Percentiles rank a stretch among this genome's conserved stretches.
Conservation (phyloP, 2,113 vertebrate species). For the Pelobates fuscus region DNA sequence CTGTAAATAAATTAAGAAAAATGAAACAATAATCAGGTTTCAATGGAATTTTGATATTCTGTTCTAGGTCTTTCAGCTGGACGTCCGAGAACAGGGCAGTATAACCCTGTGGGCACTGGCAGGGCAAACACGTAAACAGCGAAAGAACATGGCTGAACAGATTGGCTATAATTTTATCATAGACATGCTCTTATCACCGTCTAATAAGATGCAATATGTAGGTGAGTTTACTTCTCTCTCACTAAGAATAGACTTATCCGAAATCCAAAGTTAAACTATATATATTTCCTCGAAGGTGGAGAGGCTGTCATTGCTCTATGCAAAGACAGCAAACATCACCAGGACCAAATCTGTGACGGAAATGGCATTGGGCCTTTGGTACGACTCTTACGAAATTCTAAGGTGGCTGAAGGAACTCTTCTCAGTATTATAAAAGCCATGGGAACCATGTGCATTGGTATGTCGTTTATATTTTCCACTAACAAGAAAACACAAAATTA, state of each 20-base stretch:
- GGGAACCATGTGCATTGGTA: conserved; percentile 71
- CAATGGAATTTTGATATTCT: neutral
- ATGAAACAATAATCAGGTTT: no score
- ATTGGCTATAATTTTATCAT: conserved; percentile 76
- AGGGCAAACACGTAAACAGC: conserved; percentile 71
- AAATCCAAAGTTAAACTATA: neutral
- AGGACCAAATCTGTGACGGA: conserved; percentile 70
- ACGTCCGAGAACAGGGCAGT: conserved; percentile 72
- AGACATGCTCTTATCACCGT: conserved; percentile 73
- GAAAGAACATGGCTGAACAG: conserved; percentile 71
- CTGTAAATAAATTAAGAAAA: no score
- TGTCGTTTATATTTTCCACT: conserved; percentile 28
- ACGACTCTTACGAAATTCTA: conserved; percentile 64
- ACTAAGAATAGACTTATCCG: neutral
- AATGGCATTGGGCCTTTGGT: conserved; percentile 72
- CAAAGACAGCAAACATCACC: conserved; percentile 67
- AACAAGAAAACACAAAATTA: no score
- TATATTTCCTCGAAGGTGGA: conserved; percentile 59
- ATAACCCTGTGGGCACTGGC: conserved; percentile 72
- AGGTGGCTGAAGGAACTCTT: conserved; percentile 66
- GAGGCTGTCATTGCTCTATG: conserved; percentile 71
- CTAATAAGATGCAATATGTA: conserved; percentile 77
- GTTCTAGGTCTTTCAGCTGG: conserved; percentile 70
- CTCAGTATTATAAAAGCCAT: conserved; percentile 69
- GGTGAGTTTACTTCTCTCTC: conserved; percentile 60